Evolutionary conservation across 1,140 invertebrate species (phyloP), one percentile per base, ranked within the genome.

Genomic region (Drosophila santomea): DNA sequence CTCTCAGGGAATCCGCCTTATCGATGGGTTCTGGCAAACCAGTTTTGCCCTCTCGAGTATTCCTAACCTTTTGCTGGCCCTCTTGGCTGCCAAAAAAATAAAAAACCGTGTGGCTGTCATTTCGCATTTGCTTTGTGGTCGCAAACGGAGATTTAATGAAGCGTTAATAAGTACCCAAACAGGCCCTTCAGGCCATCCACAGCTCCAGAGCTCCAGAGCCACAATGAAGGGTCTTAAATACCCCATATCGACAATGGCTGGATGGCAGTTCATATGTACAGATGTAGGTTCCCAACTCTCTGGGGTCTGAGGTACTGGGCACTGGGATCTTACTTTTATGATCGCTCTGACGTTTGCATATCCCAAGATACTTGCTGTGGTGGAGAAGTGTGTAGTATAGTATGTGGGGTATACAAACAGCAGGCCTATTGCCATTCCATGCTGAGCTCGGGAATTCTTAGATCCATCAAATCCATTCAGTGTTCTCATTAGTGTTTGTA

Each of bases 101-200:
- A 38, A 38, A 0, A 39, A 15, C 44, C 55, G 59, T 25, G 58
- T 41, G 57, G 82, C 83, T 79, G 83, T 88, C 82, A 45, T 39
- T 25, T 86, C 77, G 43, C 58, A 56, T 81, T 64, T 67, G 67
- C 73, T 77, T 88, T 61, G 52, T 80, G 81, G 67, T 75, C 80
- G 71, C 75, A 74, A 85, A 73, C 74, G 55, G 15, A 71, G 61
- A 73, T 71, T 79, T 80, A 86, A 86, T 86, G 83, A 86, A 80
- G 83, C 84, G 83, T 89, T 86, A 86, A 89, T 88, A 86, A 86
- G 75, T 86, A 71, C 67, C 56, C 67, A 60, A 44, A 64, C 67
- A 57, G 58, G 64, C 66, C 78, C 63, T 63, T 51, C 55, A 43
- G 52, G 47, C 58, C 66, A 15, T n/a, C 41, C 20, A 20, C 20